Base-by-base conservation (phyloP, 37 sponge, comb jelly and placozoan species). In the Ephydatia muelleri region DNA sequence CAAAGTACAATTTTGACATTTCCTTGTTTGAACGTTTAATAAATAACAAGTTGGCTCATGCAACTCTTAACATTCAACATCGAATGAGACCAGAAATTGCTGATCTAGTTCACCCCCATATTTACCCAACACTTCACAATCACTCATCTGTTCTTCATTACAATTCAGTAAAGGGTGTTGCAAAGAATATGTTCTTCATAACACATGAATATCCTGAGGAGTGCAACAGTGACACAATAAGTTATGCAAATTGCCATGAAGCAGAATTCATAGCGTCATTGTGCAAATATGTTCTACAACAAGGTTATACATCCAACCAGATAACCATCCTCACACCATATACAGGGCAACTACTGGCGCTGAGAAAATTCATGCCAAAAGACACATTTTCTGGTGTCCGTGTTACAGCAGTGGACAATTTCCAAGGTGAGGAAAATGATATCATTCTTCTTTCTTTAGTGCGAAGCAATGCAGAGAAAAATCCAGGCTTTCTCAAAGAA, bases 341-440 rank as follows among this genome's bases (percentile, higher is more conserved):
- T 80, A 82, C 69, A 35, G 99, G 99, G 16, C 99, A 96, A 77
- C 77, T 89, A 6, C 79, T 93, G 14, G 36, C 77, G 22, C 69
- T 96, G 57, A 82, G 82, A 49, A 73, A 75, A 4, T 64, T 31
- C 0, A 89, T 89, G 87, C 84, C 79, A 21, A 84, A 77, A 30
- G 48, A 12, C 33, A 36, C 49, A 67, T 93, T 87, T 77, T 67
- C 89, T 73, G 93, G 93, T 28, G 90, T 97, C 11, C 66, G 85
- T 27, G 73, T 93, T 57, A 39, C 81, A 43, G 88, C 92, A 32
- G 80, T 98, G 14, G 98, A 98, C 49, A 88, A 93, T 77, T 98
- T 92, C 57, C 98, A 98, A 57, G 99, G 99, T 32, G 99, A 98
- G 76, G 99, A 98, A 78, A 98, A 98, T 85, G 91, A 95, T 37